These are phyloP conservation scores for Halocynthia roretzi DNA, from an alignment of 23 tunicate species.

Conservation along the genomic window DNA sequence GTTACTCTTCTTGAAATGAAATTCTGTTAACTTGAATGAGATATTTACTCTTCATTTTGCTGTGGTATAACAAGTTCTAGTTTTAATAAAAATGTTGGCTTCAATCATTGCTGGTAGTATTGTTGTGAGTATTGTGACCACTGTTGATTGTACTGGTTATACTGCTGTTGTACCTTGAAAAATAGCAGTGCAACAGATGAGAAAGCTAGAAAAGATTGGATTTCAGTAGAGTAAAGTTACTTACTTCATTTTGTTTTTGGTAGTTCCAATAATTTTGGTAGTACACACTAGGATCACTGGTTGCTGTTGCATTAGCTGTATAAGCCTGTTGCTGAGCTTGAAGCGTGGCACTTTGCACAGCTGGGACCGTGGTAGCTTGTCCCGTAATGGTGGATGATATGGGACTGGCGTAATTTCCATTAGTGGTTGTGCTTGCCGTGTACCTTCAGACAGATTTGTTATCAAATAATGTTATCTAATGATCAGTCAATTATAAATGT, in stretches of 20 bases:
- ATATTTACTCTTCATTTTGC: neutral
- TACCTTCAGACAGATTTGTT: neutral
- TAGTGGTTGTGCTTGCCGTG: slow-evolving; percentile 16
- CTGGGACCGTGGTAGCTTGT: slow-evolving; percentile 1
- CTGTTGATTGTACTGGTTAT: slow-evolving; percentile 55
- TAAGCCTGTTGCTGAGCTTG: slow-evolving; percentile 31
- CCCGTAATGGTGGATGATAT: neutral
- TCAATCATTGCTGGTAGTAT: slow-evolving; percentile 36
- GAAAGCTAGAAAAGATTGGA: neutral
- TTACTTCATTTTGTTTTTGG: slow-evolving; percentile 30
- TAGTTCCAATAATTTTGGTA: slow-evolving; percentile 90
- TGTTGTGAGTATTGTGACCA: slow-evolving; percentile 79
- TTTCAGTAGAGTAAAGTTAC: neutral
- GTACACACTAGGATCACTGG: slow-evolving; percentile 50
- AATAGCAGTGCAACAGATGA: neutral
- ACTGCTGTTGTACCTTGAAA: slow-evolving; percentile 21
- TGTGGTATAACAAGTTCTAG: neutral
- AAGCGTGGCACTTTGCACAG: neutral
- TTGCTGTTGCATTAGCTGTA: slow-evolving; percentile 22
- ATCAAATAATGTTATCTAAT: neutral
- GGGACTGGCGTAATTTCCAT: slow-evolving; percentile 1
- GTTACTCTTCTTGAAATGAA: neutral
- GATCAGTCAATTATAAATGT: neutral
- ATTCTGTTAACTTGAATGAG: neutral
- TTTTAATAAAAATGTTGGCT: neutral